phyloP scores from a whole-genome alignment of 2,888 invertebrate genomes.

The Caenorhabditis sp. region DNA sequence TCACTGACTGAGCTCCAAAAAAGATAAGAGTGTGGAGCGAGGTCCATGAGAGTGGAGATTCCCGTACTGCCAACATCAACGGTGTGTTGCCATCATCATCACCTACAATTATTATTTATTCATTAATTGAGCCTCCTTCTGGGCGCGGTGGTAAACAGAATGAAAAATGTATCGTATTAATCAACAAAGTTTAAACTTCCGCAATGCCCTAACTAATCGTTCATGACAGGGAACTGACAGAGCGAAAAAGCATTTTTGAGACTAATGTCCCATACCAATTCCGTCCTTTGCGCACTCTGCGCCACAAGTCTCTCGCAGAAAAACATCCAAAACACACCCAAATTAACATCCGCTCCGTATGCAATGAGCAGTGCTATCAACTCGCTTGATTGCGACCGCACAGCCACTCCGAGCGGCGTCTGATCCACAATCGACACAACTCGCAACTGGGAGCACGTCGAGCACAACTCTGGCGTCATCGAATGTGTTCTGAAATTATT shows the following conservation, averaged over 20 bases:
- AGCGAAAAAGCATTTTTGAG: too few relatives aligned
- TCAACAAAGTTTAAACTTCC: slow-evolving; percentile 17
- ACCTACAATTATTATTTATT: slow-evolving; percentile 60
- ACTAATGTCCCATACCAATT: too few relatives aligned
- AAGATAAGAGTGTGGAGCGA: slow-evolving; percentile 77
- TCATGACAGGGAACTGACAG: too few relatives aligned
- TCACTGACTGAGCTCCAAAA: slow-evolving; percentile 75
- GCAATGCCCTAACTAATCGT: not conserved
- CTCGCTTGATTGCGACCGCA: slow-evolving; percentile 82
- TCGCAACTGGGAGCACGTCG: slow-evolving; percentile 82
- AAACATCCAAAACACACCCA: slow-evolving; percentile 78
- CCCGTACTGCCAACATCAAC: slow-evolving; percentile 82
- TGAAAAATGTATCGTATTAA: slow-evolving; percentile 4
- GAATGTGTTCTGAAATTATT: slow-evolving; percentile 70
- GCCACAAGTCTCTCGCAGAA: too few relatives aligned
- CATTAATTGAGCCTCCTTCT: slow-evolving; percentile 9
- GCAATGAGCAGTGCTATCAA: slow-evolving; percentile 82
- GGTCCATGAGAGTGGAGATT: slow-evolving; percentile 82
- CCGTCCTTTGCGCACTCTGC: not conserved
- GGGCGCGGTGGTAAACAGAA: not conserved
- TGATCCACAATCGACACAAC: slow-evolving; percentile 79
- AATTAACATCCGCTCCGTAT: slow-evolving; percentile 82
- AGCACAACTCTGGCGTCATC: slow-evolving; percentile 79
- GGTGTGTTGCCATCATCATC: slow-evolving; percentile 83
- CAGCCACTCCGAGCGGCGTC: slow-evolving; percentile 83